phyloP scores from a whole-genome alignment of 2,888 invertebrate species.

The Leptarthrus brevirostris region DNA sequence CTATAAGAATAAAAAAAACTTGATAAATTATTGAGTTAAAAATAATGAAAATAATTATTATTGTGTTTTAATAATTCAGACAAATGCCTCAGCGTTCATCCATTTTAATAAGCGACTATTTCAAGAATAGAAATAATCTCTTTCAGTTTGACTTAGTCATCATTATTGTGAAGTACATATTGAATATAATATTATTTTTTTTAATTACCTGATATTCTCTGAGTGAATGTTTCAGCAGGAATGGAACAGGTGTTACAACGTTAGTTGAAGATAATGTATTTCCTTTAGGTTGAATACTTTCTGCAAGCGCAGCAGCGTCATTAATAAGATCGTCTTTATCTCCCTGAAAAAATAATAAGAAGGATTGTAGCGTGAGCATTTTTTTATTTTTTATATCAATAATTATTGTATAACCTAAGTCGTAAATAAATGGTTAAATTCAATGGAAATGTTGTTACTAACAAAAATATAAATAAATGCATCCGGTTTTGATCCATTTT shows the following conservation, averaged over 20 bases:
- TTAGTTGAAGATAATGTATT: slow-evolving; percentile 95
- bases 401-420: too few species aligned
- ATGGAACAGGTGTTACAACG: slow-evolving; percentile 93
- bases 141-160: slow-evolving; percentile 41
- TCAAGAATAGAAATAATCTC: slow-evolving; percentile 47
- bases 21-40: too few species aligned
- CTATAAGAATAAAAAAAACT: slow-evolving; percentile 65
- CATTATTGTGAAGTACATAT: too few species aligned
- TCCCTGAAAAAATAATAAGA: slow-evolving; percentile 53
- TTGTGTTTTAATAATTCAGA: slow-evolving; percentile 26
- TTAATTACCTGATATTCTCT: slow-evolving; percentile 90
- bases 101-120: slow-evolving; percentile 23
- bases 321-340: slow-evolving; percentile 81
- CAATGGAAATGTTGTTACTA: too few species aligned
- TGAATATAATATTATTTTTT: too few species aligned
- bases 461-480: too few species aligned
- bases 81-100: slow-evolving; percentile 50
- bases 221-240: slow-evolving; percentile 87
- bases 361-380: too few species aligned
- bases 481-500: too few species aligned
- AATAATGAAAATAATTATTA: background rate
- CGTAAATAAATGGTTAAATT: too few species aligned
- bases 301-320: slow-evolving; percentile 93
- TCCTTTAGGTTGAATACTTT: slow-evolving; percentile 97
- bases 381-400: too few species aligned